Percentiles rank a stretch among this genome's conserved stretches.
These are phyloP conservation scores for Danio tinwini DNA, from an alignment of 2,797 vertebrate species.

Conservation along the genomic window DNA sequence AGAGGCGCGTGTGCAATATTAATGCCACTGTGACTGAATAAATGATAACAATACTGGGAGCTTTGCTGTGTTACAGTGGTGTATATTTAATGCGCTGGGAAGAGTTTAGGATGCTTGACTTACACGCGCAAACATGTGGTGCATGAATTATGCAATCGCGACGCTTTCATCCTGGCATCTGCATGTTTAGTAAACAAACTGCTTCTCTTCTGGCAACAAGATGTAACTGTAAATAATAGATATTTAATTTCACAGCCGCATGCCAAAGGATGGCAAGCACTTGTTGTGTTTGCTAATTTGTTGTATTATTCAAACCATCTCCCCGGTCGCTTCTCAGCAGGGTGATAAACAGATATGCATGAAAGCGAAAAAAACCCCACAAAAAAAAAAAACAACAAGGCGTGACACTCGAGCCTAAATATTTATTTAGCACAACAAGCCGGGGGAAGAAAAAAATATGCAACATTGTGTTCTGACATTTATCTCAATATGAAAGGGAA, in stretches of 20 bases:
- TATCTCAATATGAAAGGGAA: conserved; percentile 41
- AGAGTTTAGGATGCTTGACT: conserved; percentile 70
- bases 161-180: conserved; percentile 69
- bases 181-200: conserved; percentile 84
- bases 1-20: conserved; percentile 79
- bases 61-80: conserved; percentile 70
- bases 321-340: conserved; percentile 49
- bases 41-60: conserved; percentile 74
- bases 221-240: conserved; percentile 84
- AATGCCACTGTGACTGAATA: conserved; percentile 76
- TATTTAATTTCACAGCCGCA: conserved; percentile 73
- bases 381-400: conserved; percentile 8
- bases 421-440: conserved; percentile 57
- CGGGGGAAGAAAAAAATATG: conserved; percentile 24
- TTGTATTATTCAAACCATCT: conserved; percentile 75
- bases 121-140: conserved; percentile 65
- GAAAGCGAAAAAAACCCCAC: conserved; percentile 59
- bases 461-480: conserved; percentile 67
- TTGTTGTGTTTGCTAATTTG: conserved; percentile 66
- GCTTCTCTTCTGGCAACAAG: conserved; percentile 77
- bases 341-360: conserved; percentile 67
- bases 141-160: conserved; percentile 78
- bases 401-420: conserved; percentile 57
- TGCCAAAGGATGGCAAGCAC: conserved; percentile 64
- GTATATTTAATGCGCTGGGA: conserved; percentile 82